These are phyloP conservation scores for Eupithecia centaureata DNA, from an alignment of 2,888 invertebrate genomes.

Conservation along the genomic window DNA sequence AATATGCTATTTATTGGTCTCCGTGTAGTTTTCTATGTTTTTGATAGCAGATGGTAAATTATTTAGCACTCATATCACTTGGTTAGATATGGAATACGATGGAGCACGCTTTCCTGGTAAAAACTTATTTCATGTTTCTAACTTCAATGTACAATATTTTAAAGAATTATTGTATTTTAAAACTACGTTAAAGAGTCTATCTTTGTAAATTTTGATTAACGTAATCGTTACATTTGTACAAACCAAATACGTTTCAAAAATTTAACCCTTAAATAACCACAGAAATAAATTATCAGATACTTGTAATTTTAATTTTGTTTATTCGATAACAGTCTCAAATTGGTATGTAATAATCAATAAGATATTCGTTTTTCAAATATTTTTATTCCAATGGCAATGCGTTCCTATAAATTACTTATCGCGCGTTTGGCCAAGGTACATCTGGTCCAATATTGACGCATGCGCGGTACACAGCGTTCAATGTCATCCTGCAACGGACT, in stretches of 20 bases:
- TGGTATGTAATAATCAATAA: neutral
- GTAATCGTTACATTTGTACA: too few species aligned
- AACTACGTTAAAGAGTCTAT: too few species aligned
- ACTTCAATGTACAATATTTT: neutral
- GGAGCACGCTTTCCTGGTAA: too few species aligned
- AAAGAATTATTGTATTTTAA: too few species aligned
- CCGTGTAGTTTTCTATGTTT: too few species aligned
- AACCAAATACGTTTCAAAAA: too few species aligned
- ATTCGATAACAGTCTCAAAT: neutral
- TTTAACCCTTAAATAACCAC: too few species aligned
- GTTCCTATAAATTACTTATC: constrained; percentile 30
- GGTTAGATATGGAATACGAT: neutral
- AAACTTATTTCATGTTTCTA: neutral
- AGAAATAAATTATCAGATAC: too few species aligned
- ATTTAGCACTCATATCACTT: neutral
- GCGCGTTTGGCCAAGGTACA: constrained; percentile 46
- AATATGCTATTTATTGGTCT: too few species aligned
- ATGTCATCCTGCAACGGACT: constrained; percentile 70
- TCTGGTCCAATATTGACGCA: constrained; percentile 71
- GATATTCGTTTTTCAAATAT: neutral
- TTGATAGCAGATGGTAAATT: too few species aligned
- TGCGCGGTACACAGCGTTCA: constrained; percentile 64
- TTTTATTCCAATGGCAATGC: constrained; percentile 10
- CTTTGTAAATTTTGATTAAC: too few species aligned
- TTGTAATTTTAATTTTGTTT: neutral